phyloP scores from a whole-genome alignment of 2,888 invertebrate genomes.

The Lapara coniferarum region DNA sequence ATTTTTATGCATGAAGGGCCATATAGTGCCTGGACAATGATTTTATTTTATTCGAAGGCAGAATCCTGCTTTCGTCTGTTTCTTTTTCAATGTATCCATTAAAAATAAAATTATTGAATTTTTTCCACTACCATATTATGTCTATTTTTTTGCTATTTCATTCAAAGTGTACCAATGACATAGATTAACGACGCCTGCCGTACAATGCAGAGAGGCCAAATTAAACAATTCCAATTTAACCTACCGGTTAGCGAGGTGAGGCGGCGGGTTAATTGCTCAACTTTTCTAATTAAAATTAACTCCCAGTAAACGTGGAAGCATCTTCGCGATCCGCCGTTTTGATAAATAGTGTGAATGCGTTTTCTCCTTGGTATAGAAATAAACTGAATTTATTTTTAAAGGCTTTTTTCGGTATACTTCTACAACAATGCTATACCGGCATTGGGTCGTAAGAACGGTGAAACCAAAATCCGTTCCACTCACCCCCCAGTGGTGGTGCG shows the following conservation, averaged over 20 bases:
- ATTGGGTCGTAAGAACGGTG: no score
- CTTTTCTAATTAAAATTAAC: constrained; percentile 66
- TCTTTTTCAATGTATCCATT: background rate
- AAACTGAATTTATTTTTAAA: background rate
- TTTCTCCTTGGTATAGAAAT: background rate
- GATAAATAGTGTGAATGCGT: constrained; percentile 27
- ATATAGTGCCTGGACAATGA: no score
- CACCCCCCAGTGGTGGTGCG: no score
- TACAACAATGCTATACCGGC: no score
- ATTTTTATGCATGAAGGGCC: no score
- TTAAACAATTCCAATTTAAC: constrained; percentile 66
- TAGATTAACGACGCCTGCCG: constrained; percentile 50
- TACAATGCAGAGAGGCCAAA: constrained; percentile 49
- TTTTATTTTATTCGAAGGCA: no score
- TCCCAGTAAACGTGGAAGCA: constrained; percentile 39
- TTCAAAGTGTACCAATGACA: constrained; percentile 42
- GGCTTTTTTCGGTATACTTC: background rate
- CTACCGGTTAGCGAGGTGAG: constrained; percentile 51
- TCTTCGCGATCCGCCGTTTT: constrained; percentile 32
- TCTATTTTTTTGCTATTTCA: constrained; percentile 32
- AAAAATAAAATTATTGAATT: background rate
- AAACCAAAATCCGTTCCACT: no score
- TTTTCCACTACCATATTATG: background rate
- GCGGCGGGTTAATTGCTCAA: constrained; percentile 59
- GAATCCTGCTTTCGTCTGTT: no score